Evolutionary conservation across 2,888 invertebrate species (phyloP).

Genomic region (Chymomyza amoena): DNA sequence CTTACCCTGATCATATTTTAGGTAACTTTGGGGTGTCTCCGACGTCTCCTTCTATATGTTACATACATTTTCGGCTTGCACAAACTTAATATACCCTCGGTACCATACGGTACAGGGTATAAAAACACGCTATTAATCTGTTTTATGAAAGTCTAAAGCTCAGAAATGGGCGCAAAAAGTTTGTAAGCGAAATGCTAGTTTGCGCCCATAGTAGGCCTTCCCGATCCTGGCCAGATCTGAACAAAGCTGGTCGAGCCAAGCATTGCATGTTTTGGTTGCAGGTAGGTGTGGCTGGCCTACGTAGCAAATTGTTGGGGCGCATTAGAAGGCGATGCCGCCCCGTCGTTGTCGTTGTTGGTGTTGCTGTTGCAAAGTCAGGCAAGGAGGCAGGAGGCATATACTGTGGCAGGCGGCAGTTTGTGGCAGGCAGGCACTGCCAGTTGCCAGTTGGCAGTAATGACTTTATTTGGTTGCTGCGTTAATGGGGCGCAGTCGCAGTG

Average conservation of each 20-base stretch:
- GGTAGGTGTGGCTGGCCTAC: slow-evolving; percentile 65
- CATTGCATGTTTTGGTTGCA: slow-evolving; percentile 56
- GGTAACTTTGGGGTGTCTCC: too few species aligned
- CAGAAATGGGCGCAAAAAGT: too few species aligned
- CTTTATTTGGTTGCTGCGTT: slow-evolving; percentile 69
- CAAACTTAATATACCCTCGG: too few species aligned
- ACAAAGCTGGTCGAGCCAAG: neutral
- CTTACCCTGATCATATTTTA: too few species aligned
- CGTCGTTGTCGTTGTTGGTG: slow-evolving; percentile 1
- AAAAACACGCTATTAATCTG: too few species aligned
- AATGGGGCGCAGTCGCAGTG: slow-evolving; percentile 50
- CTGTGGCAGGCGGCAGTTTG: neutral
- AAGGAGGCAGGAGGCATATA: neutral
- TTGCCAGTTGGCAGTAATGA: slow-evolving; percentile 52
- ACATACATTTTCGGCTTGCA: too few species aligned
- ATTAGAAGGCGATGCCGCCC: slow-evolving; percentile 58
- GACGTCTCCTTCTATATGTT: too few species aligned
- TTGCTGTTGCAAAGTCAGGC: neutral
- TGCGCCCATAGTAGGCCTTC: neutral
- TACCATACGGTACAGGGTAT: too few species aligned
- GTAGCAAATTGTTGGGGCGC: slow-evolving; percentile 69
- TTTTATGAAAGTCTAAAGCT: too few species aligned
- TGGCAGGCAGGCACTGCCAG: neutral
- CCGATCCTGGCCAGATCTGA: neutral
- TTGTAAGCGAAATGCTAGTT: neutral